Percentiles rank a stretch among this genome's conserved stretches.
Conservation (phyloP, 2,888 invertebrate genomes). For the Sphaerophoria taeniata region DNA sequence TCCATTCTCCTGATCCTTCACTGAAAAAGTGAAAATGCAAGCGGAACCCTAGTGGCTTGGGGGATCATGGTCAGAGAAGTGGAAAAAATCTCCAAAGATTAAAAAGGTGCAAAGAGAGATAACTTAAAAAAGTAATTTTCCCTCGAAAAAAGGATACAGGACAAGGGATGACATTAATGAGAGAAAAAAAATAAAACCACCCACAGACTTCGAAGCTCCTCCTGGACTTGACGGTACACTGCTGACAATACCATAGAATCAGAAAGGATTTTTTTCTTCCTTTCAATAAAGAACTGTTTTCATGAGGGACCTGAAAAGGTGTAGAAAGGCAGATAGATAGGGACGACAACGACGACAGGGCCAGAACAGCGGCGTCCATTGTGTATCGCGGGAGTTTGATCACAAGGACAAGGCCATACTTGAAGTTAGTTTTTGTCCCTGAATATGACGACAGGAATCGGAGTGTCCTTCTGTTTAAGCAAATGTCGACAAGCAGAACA, state of each 20-base stretch:
- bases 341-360: neutral
- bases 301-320: constrained; percentile 28
- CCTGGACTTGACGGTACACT: constrained; percentile 29
- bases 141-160: constrained; percentile 51
- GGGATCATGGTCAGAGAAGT: constrained; percentile 47
- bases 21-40: neutral
- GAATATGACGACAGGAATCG: constrained; percentile 41
- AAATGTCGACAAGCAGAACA: constrained; percentile 3
- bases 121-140: constrained; percentile 67
- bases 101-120: constrained; percentile 48
- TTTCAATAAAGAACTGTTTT: neutral
- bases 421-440: constrained; percentile 58
- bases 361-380: constrained; percentile 37
- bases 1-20: neutral
- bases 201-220: constrained; percentile 34
- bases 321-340: constrained; percentile 23
- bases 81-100: constrained; percentile 12
- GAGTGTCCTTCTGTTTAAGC: constrained; percentile 61
- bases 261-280: constrained; percentile 57
- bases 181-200: constrained; percentile 12
- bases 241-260: constrained; percentile 50
- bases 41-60: constrained; percentile 47
- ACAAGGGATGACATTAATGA: constrained; percentile 16
- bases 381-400: constrained; percentile 52
- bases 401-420: constrained; percentile 68